Evolutionary conservation across 2,113 vertebrate genomes (phyloP), one percentile per base, ranked within the genome.

Genomic region (Hemicordylus capensis): DNA sequence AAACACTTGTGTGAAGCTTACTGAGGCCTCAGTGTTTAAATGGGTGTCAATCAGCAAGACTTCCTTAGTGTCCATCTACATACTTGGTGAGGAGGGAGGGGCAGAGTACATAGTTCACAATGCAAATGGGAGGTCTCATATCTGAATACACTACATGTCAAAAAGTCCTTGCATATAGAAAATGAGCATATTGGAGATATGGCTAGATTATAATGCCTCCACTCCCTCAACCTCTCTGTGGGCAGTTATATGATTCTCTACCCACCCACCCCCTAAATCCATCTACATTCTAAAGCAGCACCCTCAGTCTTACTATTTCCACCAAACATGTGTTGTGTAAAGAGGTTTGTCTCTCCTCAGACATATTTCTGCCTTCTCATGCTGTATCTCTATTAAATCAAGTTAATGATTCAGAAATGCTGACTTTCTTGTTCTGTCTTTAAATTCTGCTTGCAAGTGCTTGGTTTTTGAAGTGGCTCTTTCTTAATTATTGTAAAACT

Each of bases 241-340:
- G 63, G n/a, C 5, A 9, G 3, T 54, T 28, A 58, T 46, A 9
- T 44, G 69, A 9, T 82, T 58, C 31, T 10, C 28, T 5, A 3
- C 31, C 19, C 11, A 28, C n/a, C 54, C 20, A 10, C 34, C 39
- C 19, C n/a, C 15, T 15, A 34, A 20, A 51, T 51, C 31, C 48
- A 24, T 19, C 58, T 61, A 22, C 20, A 46, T 48, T 26, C 31
- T 76, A 34, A 76, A 66, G n/a, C 66, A 59, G 37, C 28, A 19
- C 14, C 17, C 6, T 63, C 15, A 61, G 28, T 31, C 26, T 42
- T 63, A 14, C 1, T 39, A 48, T 37, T 79, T 46, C 39, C 24
- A 48, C 22, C n/a, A 72, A 59, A 79, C 24, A 6, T 79, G 66
- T 78, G 66, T 84, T 72, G 66, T 72, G 84, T 79, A 72, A 79